Percentiles rank a stretch among this genome's conserved stretches.
phyloP scores from a whole-genome alignment of 2,888 invertebrate species.

The Mesorhabditis sp. region DNA sequence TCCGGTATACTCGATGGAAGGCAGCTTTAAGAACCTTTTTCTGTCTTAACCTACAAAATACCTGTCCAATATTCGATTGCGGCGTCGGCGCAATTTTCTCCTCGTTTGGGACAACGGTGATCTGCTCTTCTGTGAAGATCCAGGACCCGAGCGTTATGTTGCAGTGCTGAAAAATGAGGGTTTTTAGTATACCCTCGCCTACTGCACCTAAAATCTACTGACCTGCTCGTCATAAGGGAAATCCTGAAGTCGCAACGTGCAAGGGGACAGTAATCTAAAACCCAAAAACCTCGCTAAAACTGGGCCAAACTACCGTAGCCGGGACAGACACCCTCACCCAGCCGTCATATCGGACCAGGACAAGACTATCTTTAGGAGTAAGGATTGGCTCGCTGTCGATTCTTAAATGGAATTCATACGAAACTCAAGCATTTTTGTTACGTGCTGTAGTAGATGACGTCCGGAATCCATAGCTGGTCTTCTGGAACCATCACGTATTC shows the following conservation, averaged over 20 bases:
- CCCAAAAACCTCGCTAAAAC: neutral
- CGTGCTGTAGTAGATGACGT: slow-evolving; percentile 4
- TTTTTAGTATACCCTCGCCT: neutral
- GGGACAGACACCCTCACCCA: neutral
- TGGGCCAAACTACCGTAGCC: neutral
- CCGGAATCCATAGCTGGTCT: neutral
- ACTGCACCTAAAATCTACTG: neutral
- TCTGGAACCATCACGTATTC: neutral
- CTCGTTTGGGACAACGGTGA: neutral
- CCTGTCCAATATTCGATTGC: no score
- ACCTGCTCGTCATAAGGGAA: neutral
- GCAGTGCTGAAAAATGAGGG: neutral
- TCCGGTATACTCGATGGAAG: neutral
- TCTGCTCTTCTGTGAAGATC: neutral
- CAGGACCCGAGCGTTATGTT: neutral
- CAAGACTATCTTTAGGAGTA: neutral
- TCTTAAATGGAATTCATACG: neutral
- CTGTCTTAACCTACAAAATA: no score
- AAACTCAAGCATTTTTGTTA: neutral
- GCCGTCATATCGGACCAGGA: neutral
- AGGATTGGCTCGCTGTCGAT: neutral
- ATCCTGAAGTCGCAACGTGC: neutral
- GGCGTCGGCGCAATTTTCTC: no score
- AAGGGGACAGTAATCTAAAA: neutral
- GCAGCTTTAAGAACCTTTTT: neutral